Conservation (phyloP, 2,797 vertebrate species). For the Cyprinella venusta region DNA sequence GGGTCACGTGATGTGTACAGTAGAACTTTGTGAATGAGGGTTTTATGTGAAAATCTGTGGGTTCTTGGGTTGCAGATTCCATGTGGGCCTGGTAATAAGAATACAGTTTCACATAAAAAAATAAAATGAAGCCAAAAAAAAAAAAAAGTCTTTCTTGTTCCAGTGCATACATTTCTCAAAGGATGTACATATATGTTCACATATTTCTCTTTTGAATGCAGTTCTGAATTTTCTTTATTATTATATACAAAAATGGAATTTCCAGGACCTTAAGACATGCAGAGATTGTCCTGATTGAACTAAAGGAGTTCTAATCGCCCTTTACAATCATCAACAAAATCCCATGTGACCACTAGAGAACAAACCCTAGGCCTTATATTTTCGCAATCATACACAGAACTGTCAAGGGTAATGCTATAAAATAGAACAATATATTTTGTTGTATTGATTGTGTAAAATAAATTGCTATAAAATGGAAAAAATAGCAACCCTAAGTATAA, state of each 20-base stretch:
- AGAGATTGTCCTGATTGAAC: constrained; percentile 88
- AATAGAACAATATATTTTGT: constrained; percentile 93
- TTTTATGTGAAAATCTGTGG: neutral
- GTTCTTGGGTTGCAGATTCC: constrained; percentile 28
- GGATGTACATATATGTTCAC: constrained; percentile 96
- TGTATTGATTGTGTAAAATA: constrained; percentile 99
- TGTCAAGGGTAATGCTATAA: constrained; percentile 94
- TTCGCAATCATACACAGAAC: constrained; percentile 98
- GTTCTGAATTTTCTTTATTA: constrained; percentile 78
- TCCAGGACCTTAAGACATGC: constrained; percentile 83
- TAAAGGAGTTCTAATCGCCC: constrained; percentile 83
- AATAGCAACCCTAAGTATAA: constrained; percentile 91
- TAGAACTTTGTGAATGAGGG: constrained; percentile 22
- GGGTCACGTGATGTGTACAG: constrained; percentile 30
- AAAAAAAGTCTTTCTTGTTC: constrained; percentile 71
- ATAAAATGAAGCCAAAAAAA: constrained; percentile 68
- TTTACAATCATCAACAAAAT: constrained; percentile 88
- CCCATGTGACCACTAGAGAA: constrained; percentile 99
- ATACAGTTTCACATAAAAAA: constrained; percentile 74
- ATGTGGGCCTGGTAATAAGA: constrained; percentile 76
- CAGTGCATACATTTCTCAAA: constrained; percentile 78
- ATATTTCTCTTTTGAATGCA: constrained; percentile 85
- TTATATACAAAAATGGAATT: constrained; percentile 90
- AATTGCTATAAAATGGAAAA: constrained; percentile 67
- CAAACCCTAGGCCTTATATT: constrained; percentile 99